Base-by-base conservation (phyloP, 2,888 invertebrate genomes). In the Troglohyphantes excavatus region DNA sequence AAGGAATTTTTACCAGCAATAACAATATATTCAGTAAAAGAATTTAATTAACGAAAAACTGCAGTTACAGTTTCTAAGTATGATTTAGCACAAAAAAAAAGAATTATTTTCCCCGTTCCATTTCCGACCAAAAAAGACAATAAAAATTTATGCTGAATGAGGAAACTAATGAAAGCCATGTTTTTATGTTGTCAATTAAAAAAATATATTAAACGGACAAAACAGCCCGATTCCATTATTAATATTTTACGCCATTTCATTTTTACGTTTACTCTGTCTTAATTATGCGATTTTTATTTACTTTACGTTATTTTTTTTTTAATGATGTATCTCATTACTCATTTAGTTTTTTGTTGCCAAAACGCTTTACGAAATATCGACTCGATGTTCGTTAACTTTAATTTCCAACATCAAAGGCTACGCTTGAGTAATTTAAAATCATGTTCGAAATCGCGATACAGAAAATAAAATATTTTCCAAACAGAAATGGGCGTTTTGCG, bases 161-260 rank as follows among this genome's bases (percentile, higher is more conserved):
- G 53, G n/a, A 53, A 53, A 53, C 53, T 53, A 53, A 53, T 53
- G 53, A 53, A 53, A 53, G 17, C n/a, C 53, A n/a, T 53, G 53
- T 53, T 53, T 53, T 53, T 53, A 53, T 53, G 53, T n/a, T 39
- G 53, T n/a, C 53, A 53, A 53, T 53, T 53, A 92, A 96, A 83
- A n/a, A 63, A 83, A 43, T 27, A 19, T 59, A 3, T 21, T 9
- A 89, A 78, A 43, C 11, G 23, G 23, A 78, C 2, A 39, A 65
- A 78, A 63, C 27, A 17, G 19, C 9, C 39, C 23, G 63, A 21
- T 21, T 29, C 17, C 63, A 63, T 63, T 63, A 78, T 39, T 39
- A 78, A 78, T 63, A 63, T 78, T 78, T 75, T 78, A 21, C 39
- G 63, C 65, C 17, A 63, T 68, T 67, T 79, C 26, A 59, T 81